Conservation (phyloP, 1,140 invertebrate species). For the Vanessa atalanta region DNA sequence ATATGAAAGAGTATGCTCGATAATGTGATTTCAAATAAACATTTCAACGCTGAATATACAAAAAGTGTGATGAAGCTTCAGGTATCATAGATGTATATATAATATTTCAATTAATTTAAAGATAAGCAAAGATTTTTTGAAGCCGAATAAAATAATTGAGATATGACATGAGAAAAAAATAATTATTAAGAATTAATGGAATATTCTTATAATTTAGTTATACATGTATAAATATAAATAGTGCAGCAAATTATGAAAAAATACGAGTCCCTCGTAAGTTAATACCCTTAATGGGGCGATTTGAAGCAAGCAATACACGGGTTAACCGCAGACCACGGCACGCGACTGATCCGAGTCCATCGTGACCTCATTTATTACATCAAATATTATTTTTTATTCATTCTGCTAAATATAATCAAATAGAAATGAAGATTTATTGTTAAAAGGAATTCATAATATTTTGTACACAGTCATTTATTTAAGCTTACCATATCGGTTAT, state of each 20-base stretch:
- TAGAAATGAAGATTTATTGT: neutral
- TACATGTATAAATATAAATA: neutral
- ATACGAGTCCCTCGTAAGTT: slow-evolving; percentile 25
- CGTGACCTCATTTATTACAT: slow-evolving; percentile 28
- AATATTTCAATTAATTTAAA: no score
- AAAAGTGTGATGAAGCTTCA: no score
- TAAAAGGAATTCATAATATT: neutral
- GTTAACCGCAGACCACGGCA: slow-evolving; percentile 57
- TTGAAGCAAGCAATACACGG: slow-evolving; percentile 38
- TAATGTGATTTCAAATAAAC: slow-evolving; percentile 45
- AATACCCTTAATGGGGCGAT: slow-evolving; percentile 34
- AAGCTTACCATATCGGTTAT: no score
- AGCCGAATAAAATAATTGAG: no score
- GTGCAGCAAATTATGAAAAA: neutral
- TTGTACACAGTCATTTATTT: neutral
- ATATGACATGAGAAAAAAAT: no score
- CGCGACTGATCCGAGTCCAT: slow-evolving; percentile 40
- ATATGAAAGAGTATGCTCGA: slow-evolving; percentile 46
- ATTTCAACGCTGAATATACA: neutral
- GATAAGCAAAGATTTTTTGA: no score
- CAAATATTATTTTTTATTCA: neutral
- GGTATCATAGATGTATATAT: no score
- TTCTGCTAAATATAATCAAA: neutral
- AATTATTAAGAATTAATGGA: no score
- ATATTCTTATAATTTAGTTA: no score